These are phyloP conservation scores for Tipula lateralis DNA, from an alignment of 2,888 invertebrate species.

Conservation along the genomic window DNA sequence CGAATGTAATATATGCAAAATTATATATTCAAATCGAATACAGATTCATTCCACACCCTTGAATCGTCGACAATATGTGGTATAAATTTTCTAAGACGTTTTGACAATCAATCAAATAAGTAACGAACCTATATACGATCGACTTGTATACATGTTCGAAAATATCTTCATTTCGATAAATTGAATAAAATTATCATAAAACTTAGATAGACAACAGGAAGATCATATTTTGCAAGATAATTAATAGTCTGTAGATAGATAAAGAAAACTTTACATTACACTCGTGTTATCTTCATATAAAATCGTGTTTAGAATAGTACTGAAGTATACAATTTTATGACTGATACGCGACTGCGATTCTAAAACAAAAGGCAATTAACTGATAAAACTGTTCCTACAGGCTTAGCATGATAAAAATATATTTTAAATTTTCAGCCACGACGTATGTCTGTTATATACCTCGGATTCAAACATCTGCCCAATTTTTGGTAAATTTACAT, in stretches of 20 bases:
- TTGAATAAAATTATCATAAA: background rate
- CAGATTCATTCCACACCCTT: background rate
- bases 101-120: background rate
- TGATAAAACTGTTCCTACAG: too few species aligned
- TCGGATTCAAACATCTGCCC: too few species aligned
- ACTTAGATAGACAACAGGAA: constrained; percentile 7
- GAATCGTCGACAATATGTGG: background rate
- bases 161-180: background rate
- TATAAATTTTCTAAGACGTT: background rate
- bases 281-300: background rate
- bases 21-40: background rate
- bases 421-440: too few species aligned
- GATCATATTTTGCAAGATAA: background rate
- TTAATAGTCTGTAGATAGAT: background rate
- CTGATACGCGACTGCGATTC: background rate
- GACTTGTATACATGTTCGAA: background rate
- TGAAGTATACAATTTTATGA: background rate
- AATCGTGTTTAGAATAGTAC: background rate
- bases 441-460: too few species aligned
- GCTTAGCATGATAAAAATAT: too few species aligned
- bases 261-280: background rate
- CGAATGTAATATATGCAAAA: background rate
- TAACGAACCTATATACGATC: background rate
- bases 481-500: too few species aligned
- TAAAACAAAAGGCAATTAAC: background rate